phyloP scores from a whole-genome alignment of 2,113 vertebrate species.

The Lasiurus cinereus region DNA sequence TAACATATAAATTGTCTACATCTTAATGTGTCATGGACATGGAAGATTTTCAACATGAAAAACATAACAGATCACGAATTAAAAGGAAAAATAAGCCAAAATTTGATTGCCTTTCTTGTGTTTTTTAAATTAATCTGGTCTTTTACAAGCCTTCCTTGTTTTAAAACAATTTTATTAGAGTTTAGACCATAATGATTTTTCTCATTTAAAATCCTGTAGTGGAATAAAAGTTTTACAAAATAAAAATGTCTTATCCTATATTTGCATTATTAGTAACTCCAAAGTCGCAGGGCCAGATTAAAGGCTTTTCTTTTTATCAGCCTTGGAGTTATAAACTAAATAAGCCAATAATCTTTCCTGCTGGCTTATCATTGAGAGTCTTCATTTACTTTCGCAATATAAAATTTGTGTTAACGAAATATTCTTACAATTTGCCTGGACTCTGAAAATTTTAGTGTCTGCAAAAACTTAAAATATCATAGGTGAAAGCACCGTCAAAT shows the following conservation, averaged over 20 bases:
- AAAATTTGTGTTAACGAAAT: conserved; percentile 75
- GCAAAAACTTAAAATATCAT: conserved; percentile 44
- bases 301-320: conserved; percentile 53
- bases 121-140: conserved; percentile 26
- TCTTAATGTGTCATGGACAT: not conserved
- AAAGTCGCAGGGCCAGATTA: not conserved
- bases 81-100: conserved; percentile 15
- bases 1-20: not conserved
- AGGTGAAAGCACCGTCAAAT: not conserved
- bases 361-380: not conserved
- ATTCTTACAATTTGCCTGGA: conserved; percentile 41
- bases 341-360: conserved; percentile 21
- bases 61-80: conserved; percentile 9
- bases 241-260: conserved; percentile 34
- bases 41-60: conserved; percentile 42
- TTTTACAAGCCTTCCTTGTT: not conserved
- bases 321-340: conserved; percentile 32
- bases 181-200: conserved; percentile 56
- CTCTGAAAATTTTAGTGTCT: conserved; percentile 53
- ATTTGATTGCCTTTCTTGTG: conserved; percentile 2
- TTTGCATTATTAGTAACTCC: conserved; percentile 32
- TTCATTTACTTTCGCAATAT: conserved; percentile 44
- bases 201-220: conserved; percentile 43
- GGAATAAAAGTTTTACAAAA: conserved; percentile 48
- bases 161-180: conserved; percentile 50